phyloP scores from a whole-genome alignment of 2,113 vertebrate genomes.

The Pachycephala philippinensis region DNA sequence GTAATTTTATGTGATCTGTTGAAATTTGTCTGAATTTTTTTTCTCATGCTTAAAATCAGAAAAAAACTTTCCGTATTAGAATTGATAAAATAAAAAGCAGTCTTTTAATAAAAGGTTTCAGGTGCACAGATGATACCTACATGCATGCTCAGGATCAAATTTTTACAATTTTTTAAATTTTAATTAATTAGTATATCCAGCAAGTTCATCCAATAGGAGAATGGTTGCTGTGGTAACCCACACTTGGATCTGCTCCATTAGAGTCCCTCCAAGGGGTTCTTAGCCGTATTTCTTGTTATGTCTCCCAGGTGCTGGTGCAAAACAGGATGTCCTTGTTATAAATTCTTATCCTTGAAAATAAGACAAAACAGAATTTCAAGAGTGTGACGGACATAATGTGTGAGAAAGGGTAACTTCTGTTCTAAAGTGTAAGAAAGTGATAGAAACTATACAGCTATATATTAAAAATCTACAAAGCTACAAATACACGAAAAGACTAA shows the following conservation, averaged over 20 bases:
- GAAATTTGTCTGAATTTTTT: neutral
- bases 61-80: neutral
- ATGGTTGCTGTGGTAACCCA: accelerated
- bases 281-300: neutral
- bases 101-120: neutral
- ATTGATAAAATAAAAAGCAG: too few relatives aligned
- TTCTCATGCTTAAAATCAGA: neutral
- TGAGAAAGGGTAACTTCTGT: neutral
- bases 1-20: neutral
- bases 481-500: neutral
- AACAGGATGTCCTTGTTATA: neutral
- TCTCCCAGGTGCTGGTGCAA: neutral
- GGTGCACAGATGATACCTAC: neutral
- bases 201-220: neutral
- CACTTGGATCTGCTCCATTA: neutral
- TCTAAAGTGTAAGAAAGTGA: neutral
- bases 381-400: too few relatives aligned
- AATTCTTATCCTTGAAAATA: neutral
- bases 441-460: neutral
- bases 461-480: neutral
- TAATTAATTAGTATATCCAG: neutral
- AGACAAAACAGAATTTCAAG: neutral
- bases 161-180: neutral
- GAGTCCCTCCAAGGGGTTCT: neutral
- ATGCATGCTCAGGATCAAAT: accelerated